Conservation (phyloP, 2,797 vertebrate species). For the Loris lydekkerianus region DNA sequence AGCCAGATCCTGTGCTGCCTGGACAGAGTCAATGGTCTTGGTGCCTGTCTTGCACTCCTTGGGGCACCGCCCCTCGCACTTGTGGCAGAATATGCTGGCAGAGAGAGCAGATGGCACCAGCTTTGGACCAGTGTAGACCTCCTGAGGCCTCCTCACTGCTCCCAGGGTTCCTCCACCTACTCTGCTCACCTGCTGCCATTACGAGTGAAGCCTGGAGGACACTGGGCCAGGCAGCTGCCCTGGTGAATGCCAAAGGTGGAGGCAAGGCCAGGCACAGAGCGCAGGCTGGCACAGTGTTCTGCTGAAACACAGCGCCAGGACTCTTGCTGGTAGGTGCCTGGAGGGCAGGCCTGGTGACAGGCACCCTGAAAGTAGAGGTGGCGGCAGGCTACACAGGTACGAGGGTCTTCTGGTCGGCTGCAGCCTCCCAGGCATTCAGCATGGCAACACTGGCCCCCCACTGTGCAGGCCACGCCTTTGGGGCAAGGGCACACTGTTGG, state of each 20-base stretch:
- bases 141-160: background rate
- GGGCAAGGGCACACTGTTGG: slow-evolving; percentile 87
- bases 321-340: slow-evolving; percentile 89
- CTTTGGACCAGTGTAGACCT: background rate
- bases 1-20: slow-evolving; percentile 87
- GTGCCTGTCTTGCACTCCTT: slow-evolving; percentile 91
- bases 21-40: slow-evolving; percentile 89
- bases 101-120: slow-evolving; percentile 34
- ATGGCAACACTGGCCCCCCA: slow-evolving; percentile 87
- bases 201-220: slow-evolving; percentile 89
- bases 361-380: slow-evolving; percentile 89
- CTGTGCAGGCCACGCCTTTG: slow-evolving; percentile 83
- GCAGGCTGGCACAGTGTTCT: slow-evolving; percentile 88
- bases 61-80: slow-evolving; percentile 90
- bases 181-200: slow-evolving; percentile 88
- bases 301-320: slow-evolving; percentile 90
- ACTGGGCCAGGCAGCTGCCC: slow-evolving; percentile 89
- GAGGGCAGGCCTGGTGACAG: slow-evolving; percentile 88
- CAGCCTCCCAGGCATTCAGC: slow-evolving; percentile 90
- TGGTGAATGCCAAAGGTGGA: slow-evolving; percentile 89
- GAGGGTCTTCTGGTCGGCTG: slow-evolving; percentile 82
- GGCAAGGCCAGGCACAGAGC: slow-evolving; percentile 86
- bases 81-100: slow-evolving; percentile 90
- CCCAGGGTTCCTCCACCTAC: background rate
- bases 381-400: slow-evolving; percentile 88